Evolutionary conservation across 2,797 vertebrate genomes (phyloP).

Genomic region (Zalophus californianus): DNA sequence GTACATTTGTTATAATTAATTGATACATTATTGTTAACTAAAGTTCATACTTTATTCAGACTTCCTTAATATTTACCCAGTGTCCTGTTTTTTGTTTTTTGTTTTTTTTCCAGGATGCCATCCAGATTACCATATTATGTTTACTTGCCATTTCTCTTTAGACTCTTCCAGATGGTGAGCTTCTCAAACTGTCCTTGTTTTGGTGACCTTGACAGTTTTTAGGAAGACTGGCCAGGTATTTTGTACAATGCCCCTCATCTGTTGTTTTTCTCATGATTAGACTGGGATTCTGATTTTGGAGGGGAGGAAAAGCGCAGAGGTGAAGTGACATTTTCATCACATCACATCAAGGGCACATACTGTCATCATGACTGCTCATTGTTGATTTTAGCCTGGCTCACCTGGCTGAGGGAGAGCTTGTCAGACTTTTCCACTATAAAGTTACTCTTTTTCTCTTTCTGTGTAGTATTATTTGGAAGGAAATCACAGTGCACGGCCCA

Average conservation of each 20-base stretch:
- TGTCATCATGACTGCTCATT: neutral
- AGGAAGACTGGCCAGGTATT: neutral
- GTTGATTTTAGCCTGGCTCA: neutral
- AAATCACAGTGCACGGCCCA: neutral
- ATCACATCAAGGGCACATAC: neutral
- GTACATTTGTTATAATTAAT: neutral
- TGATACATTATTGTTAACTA: neutral
- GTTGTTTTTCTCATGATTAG: neutral
- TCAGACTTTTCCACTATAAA: neutral
- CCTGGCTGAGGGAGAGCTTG: neutral
- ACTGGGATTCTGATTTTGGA: neutral
- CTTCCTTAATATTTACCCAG: neutral
- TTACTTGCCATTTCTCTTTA: neutral
- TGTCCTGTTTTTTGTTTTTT: no score
- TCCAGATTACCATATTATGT: neutral
- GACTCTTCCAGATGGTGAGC: neutral
- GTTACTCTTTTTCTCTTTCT: neutral
- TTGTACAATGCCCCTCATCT: neutral
- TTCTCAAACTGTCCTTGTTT: neutral
- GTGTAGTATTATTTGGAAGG: neutral
- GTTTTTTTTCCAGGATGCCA: neutral
- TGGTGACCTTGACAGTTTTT: neutral
- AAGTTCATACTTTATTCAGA: neutral
- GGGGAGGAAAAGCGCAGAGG: neutral
- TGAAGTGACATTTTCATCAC: neutral